Base-by-base conservation (phyloP, 1,140 invertebrate species). In the Psix sp. region DNA sequence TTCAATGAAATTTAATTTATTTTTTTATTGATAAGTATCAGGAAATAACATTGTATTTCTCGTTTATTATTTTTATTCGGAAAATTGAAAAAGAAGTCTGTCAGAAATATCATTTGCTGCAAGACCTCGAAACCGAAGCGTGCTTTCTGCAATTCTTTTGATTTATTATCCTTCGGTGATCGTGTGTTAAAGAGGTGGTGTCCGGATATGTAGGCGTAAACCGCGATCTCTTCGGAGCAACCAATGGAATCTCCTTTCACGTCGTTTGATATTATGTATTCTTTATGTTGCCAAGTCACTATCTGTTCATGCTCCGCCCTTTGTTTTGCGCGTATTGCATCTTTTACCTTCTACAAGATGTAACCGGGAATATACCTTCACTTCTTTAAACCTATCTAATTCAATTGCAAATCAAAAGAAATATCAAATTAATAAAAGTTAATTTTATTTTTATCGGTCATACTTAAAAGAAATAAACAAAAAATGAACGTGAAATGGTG, bases 221-320 rank as follows among this genome's bases (percentile, higher is more conserved):
- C 81, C 62, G 51, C 38, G 77, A 81, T 76, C 73, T 77, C 76
- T 39, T 52, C 72, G 59, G 74, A 59, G 26, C 75, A 77, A 78
- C 84, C 84, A 86, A 86, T 86, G 74, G 73, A 81, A 80, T 74
- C 60, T 76, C 80, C 79, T 83, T 80, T 73, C 77, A 74, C 80
- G 26, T 75, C 63, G 79, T 77, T 83, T 80, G 79, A 82, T 80
- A 77, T 79, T 82, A 81, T 80, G 79, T 82, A 79, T 81, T 82
- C 79, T 83, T 84, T 83, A 84, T 80, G 80, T 84, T 84, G 76
- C 80, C 80, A 85, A 82, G 83, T 83, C 77, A 78, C 82, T 85
- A 82, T 82, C 82, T 81, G 73, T 80, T 59, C 74, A 77, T 59
- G 82, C 83, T 82, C 84, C 83, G 84, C 84, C 83, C 81, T 84